Evolutionary conservation across 2,797 vertebrate species (phyloP), one percentile per base, ranked within the genome.

Genomic region (Falco biarmicus): DNA sequence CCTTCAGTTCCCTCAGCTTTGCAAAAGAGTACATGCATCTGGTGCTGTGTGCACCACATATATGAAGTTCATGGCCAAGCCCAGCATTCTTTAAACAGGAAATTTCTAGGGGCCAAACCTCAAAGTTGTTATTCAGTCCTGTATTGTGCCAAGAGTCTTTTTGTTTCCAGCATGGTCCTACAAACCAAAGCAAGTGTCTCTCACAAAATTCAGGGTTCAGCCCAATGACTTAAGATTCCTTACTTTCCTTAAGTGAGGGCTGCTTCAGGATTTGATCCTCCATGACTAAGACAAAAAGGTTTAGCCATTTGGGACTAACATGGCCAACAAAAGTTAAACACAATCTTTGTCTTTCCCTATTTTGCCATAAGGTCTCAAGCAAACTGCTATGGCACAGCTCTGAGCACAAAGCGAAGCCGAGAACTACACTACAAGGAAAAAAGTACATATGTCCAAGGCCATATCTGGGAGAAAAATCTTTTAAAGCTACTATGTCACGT

Each of bases 81-180:
- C 87, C 66, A 86, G 93, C 29, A 70, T 59, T 95, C 89, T 77
- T 96, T 90, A 96, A 90, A 90, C 94, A 96, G 94, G 95, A 96
- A 95, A 97, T 95, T 96, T 93, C 85, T 45, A 84, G 73, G 20
- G 94, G 90, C 91, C 85, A 94, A 95, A 95, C 91, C 93, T 92
- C 79, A 92, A 95, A 73, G 89, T 29, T 60, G 56, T 75, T 96
- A 71, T 91, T 93, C 73, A 93, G 77, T 9, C 51, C 59, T 73
- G 8, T 69, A n/a, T 63, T 65, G 39, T 76, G 79, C 82, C 87
- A 88, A 93, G 50, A 93, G 69, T 11, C 66, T 94, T 94, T 76
- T 88, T 15, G 25, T 69, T 95, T 95, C 80, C 85, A 94, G 83
- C 45, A 60, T 15, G 3, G 65, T 71, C 69, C 54, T 77, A 79